phyloP scores from a whole-genome alignment of 1,140 invertebrate genomes.

The Lepidotrigona ventralis region DNA sequence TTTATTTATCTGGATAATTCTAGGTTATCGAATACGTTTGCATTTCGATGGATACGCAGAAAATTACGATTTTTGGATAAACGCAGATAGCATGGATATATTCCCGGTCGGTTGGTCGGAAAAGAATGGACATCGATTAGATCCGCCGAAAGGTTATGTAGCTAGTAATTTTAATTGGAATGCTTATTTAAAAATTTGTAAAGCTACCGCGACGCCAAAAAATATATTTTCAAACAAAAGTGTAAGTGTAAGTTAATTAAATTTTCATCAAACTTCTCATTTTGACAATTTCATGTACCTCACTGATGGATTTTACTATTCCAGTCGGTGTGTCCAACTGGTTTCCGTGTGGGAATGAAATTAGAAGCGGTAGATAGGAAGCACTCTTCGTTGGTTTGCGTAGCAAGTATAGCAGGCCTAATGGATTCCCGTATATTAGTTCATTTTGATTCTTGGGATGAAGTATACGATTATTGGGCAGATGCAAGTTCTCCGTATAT shows the following conservation, averaged over 20 bases:
- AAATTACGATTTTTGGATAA: conserved; percentile 96
- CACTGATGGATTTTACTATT: conserved; percentile 74
- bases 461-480: conserved; percentile 96
- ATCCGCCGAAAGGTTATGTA: conserved; percentile 87
- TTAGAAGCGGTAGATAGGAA: conserved; percentile 96
- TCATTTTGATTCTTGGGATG: conserved; percentile 97
- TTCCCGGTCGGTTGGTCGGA: conserved; percentile 97
- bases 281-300: neutral
- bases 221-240: conserved; percentile 86
- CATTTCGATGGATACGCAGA: conserved; percentile 96
- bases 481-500: conserved; percentile 94
- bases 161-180: conserved; percentile 89
- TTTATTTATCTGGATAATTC: conserved; percentile 30
- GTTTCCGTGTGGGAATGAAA: conserved; percentile 94
- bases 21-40: conserved; percentile 90
- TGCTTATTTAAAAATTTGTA: conserved; percentile 89
- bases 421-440: conserved; percentile 92
- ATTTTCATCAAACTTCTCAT: neutral
- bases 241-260: conserved; percentile 74
- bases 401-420: conserved; percentile 92
- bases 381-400: conserved; percentile 91
- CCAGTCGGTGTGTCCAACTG: conserved; percentile 86
- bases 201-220: conserved; percentile 89
- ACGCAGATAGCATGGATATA: conserved; percentile 93
- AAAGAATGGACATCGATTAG: conserved; percentile 86